Base-by-base conservation (phyloP, 1,140 invertebrate genomes). In the Micrasema longulum region DNA sequence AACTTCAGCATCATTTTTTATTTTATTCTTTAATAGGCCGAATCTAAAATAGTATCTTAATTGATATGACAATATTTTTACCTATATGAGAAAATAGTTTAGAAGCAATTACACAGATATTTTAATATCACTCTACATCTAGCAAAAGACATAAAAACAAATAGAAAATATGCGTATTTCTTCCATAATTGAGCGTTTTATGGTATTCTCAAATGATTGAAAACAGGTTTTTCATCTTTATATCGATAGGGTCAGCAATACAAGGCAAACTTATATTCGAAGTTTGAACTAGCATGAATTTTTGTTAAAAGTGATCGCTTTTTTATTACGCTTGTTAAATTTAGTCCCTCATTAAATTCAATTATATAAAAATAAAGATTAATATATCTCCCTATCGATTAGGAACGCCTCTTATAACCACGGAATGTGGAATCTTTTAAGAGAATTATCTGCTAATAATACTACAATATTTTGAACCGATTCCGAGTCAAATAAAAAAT, bases 301-400 rank as follows among this genome's bases (percentile, higher is more conserved):
- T 60, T 23, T n/a, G n/a, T 20, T 18, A 41, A 60, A 52, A 22
- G 12, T 60, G 55, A 60, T 38, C 55, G 36, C 16, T 11, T 60
- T 60, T 60, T 60, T 60, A 60, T 60, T 60, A 41, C 16, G 36
- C 36, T 43, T 60, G 36, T 38, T 43, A 60, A 60, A 60, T 60
- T 16, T 16, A 60, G 35, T 20, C 55, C 22, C 55, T 9, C 35
- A 60, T 60, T 60, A 41, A 60, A 41, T 20, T 60, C 55, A 60
- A 60, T 60, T 60, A 60, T 23, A 31, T 31, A 23, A 52, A 22
- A 60, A 60, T 16, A 60, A 60, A 41, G 9, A 60, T 20, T 22
- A 38, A 60, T 38, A 60, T 38, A 22, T 16, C 20, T 38, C 16
- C 35, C 22, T 55, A 55, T 26, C 35, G 26, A n/a, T n/a, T 55